Conservation (phyloP, 2,797 vertebrate species). For the Pseudotriccus pelzelni region DNA sequence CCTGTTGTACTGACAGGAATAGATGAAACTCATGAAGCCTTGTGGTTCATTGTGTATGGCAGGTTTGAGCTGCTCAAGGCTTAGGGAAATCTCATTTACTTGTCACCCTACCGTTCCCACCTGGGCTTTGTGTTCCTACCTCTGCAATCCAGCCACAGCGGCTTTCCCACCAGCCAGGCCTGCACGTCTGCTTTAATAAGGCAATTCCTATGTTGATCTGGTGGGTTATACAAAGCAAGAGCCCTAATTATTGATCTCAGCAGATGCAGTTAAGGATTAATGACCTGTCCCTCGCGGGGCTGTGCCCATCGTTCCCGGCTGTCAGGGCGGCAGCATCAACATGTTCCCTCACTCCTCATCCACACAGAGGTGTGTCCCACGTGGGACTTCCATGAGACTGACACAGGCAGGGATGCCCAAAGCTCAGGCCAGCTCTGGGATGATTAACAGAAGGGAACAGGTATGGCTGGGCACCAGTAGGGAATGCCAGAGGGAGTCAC, state of each 20-base stretch:
- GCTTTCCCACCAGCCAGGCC: not conserved
- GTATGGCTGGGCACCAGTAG: accelerated
- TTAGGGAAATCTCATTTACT: not conserved
- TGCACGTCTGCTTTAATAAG: not conserved
- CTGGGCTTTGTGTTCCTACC: not conserved
- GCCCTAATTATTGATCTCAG: not conserved
- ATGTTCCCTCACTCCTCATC: accelerated
- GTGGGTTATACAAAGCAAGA: not conserved
- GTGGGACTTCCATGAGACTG: not conserved
- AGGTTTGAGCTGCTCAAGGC: not conserved
- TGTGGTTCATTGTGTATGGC: not conserved
- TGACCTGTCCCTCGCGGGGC: not conserved
- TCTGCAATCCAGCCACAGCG: not conserved
- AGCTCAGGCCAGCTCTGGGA: not conserved
- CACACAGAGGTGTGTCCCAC: not conserved
- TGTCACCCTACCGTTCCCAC: accelerated
- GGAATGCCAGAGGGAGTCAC: not conserved
- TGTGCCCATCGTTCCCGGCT: accelerated
- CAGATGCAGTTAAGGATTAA: not conserved
- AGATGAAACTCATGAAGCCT: not conserved
- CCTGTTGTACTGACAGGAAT: not conserved
- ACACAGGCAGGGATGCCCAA: not conserved
- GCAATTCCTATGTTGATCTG: not conserved
- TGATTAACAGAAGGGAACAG: not conserved
- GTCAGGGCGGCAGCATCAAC: not conserved